These are phyloP conservation scores for Apodemia hepburni DNA, from an alignment of 2,888 invertebrate species.

Conservation along the genomic window DNA sequence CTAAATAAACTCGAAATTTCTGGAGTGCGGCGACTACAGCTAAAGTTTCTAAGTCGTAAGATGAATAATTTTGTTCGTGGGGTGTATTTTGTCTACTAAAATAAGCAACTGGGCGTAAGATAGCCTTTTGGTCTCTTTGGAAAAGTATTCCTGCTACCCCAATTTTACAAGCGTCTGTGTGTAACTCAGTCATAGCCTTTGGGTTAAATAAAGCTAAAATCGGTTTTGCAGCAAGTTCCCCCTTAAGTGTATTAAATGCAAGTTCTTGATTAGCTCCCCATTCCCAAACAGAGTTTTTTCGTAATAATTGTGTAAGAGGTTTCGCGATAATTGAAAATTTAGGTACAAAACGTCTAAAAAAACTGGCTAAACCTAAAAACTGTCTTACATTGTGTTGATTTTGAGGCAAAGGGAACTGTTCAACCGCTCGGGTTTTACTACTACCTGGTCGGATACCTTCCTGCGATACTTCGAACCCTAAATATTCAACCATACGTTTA, in stretches of 20 bases:
- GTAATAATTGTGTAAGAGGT: not conserved
- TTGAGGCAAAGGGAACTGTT: not conserved
- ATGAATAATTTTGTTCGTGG: not conserved
- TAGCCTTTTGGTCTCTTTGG: slow-evolving; percentile 30
- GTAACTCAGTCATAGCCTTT: slow-evolving; percentile 27
- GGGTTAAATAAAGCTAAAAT: slow-evolving; percentile 37
- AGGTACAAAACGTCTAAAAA: not conserved
- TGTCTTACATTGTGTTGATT: slow-evolving; percentile 5
- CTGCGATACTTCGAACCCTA: not conserved
- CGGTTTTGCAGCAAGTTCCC: slow-evolving; percentile 23
- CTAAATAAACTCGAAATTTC: slow-evolving; percentile 27
- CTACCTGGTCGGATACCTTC: slow-evolving; percentile 2
- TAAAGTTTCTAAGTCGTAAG: slow-evolving; percentile 24
- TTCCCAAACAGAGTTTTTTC: not conserved
- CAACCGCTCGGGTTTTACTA: not conserved
- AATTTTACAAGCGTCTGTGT: slow-evolving; percentile 41
- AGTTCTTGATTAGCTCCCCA: not conserved
- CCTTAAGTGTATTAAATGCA: not conserved
- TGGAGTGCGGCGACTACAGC: slow-evolving; percentile 28
- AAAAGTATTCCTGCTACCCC: slow-evolving; percentile 39
- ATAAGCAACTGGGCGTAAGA: slow-evolving; percentile 21
- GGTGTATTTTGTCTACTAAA: not conserved
- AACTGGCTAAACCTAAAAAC: slow-evolving; percentile 8
- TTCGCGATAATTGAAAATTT: not conserved
- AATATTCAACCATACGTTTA: not conserved